These are phyloP conservation scores for Spilosoma lubricipeda DNA, from an alignment of 2,888 invertebrate species.

Conservation along the genomic window DNA sequence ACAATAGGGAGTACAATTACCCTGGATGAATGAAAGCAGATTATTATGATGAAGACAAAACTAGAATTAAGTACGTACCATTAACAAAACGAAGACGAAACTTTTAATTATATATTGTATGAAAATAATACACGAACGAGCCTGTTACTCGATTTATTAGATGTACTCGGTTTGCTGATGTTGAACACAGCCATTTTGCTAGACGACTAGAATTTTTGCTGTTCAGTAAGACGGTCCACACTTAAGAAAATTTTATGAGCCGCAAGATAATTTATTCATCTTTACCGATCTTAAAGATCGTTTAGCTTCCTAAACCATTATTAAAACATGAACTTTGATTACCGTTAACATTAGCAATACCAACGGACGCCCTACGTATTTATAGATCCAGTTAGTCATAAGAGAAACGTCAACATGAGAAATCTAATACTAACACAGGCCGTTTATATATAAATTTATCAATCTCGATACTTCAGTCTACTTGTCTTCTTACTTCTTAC, in stretches of 20 bases:
- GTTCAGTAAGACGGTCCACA: neutral
- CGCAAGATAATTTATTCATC: neutral
- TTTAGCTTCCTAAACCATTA: neutral
- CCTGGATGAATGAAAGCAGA: constrained; percentile 31
- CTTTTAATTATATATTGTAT: neutral
- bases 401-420: constrained; percentile 40
- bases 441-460: constrained; percentile 26
- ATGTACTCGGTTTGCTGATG: no score
- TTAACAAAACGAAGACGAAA: neutral
- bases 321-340: neutral
- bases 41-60: neutral
- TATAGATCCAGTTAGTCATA: constrained; percentile 25
- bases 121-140: neutral
- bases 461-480: constrained; percentile 36
- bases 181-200: no score
- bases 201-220: neutral
- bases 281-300: neutral
- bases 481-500: constrained; percentile 58
- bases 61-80: constrained; percentile 12
- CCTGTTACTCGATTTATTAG: no score
- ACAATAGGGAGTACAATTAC: constrained; percentile 47
- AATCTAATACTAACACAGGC: constrained; percentile 40
- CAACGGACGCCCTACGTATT: constrained; percentile 16
- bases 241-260: neutral
- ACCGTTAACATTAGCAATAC: constrained; percentile 20